Base-by-base conservation (phyloP, 2,888 invertebrate genomes). In the Sarcophaga variegata region DNA sequence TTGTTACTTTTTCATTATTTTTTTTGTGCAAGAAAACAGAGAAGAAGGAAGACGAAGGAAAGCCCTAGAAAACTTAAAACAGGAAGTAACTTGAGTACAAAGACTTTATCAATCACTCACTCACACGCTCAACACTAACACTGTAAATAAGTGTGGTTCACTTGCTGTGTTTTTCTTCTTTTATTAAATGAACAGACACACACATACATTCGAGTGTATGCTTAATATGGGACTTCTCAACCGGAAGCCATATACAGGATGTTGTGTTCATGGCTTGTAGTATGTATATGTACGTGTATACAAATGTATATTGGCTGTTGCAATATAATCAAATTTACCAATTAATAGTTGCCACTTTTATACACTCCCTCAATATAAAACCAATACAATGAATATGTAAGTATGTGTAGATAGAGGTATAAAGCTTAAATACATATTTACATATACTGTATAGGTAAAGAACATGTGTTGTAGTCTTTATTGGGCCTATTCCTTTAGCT, bases 251-350 rank as follows among this genome's bases (percentile, higher is more conserved):
- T 67, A 67, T 67, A 80, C 70, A 80, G 76, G 76, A 84, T 84
- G 69, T 76, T 76, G 45, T 66, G n/a, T 12, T 2, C 17, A 54
- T 54, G 37, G 37, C 10, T 2, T 2, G 10, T 10, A 37, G 37
- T 37, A 62, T 3, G 20, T 60, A 22, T 60, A 45, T 47, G 60
- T 20, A 60, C 17, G 45, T 6, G 67, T 69, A 12, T n/a, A 20
- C 54, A 10, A 17, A 11, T 67, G 67, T 66, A 54, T 64, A 49
- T 49, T 49, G 49, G 54, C 54, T 12, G 4, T 54, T 63, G 66
- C 54, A 54, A 72, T 60, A 66, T 80, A 84, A 84, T 80, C 76
- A 75, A 84, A 80, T 84, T 84, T 84, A 54, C 76, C 80, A 75
- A 84, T 84, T 84, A 80, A 80, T 59, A 76, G 71, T 62, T 84